Percentiles rank a stretch among this genome's conserved stretches.
Evolutionary conservation across 2,888 invertebrate genomes (phyloP).

Genomic region (Cecidostiba fungosa): DNA sequence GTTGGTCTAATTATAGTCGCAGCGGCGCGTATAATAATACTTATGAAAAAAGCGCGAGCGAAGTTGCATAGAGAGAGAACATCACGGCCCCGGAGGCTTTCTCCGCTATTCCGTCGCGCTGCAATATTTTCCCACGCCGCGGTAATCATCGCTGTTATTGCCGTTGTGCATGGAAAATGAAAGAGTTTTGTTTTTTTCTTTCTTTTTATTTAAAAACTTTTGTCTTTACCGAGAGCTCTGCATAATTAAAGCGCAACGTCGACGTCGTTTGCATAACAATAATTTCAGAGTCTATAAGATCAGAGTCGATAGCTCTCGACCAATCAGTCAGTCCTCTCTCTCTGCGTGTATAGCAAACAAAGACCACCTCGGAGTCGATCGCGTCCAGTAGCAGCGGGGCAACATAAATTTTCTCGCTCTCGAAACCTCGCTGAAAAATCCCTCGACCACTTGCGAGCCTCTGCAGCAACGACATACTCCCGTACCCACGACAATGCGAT

Average conservation of each 20-base stretch:
- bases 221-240: too few species aligned
- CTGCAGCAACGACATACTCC: background rate
- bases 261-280: background rate
- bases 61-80: background rate
- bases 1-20: constrained; percentile 55
- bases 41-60: constrained; percentile 27
- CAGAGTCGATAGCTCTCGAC: background rate
- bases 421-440: background rate
- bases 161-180: constrained; percentile 11
- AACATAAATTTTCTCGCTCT: constrained; percentile 16
- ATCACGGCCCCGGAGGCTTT: background rate
- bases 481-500: constrained; percentile 10
- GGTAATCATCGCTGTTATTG: constrained; percentile 27
- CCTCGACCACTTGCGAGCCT: background rate
- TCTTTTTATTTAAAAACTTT: background rate
- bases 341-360: background rate
- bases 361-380: background rate
- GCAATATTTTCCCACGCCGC: constrained; percentile 40
- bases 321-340: constrained; percentile 5
- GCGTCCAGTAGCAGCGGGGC: background rate
- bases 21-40: background rate
- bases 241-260: too few species aligned
- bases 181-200: background rate
- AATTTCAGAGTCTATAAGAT: background rate
- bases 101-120: background rate